phyloP scores from a whole-genome alignment of 2,888 invertebrate genomes.

The Polydrusus cervinus region DNA sequence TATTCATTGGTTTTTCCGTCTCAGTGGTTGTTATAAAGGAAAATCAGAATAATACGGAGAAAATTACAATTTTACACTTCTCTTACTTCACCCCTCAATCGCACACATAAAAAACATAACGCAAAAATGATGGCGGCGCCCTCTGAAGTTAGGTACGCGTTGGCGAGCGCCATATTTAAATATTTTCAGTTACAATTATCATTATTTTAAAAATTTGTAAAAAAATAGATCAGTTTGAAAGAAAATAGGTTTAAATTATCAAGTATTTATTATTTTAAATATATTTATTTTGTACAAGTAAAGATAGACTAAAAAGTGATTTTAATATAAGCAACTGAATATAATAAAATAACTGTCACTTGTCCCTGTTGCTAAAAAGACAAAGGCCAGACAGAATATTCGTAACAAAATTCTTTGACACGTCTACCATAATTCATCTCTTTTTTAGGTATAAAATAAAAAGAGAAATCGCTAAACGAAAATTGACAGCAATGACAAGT shows the following conservation, averaged over 20 bases:
- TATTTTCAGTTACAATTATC: slow-evolving; percentile 11
- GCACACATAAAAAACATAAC: slow-evolving; percentile 52
- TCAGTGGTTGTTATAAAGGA: slow-evolving; percentile 5
- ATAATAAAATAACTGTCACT: too few relatives aligned
- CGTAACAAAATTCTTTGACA: not conserved
- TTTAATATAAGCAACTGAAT: not conserved
- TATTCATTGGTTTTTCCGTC: slow-evolving; percentile 51
- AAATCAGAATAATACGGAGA: slow-evolving; percentile 30
- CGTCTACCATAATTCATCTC: not conserved
- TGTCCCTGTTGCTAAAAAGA: not conserved
- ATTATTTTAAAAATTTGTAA: too few relatives aligned
- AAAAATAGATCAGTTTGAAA: not conserved
- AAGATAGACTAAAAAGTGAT: too few relatives aligned
- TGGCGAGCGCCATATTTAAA: slow-evolving; percentile 22
- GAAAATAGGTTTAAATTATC: not conserved
- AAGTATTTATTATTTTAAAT: not conserved
- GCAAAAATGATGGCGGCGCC: slow-evolving; percentile 49
- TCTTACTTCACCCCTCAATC: slow-evolving; percentile 45
- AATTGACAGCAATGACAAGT: slow-evolving; percentile 21
- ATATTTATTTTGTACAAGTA: too few relatives aligned
- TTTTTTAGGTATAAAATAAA: not conserved
- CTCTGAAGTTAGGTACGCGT: slow-evolving; percentile 37
- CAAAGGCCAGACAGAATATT: not conserved
- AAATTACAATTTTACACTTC: slow-evolving; percentile 36
- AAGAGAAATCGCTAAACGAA: not conserved